Base-by-base conservation (phyloP, 2,113 vertebrate genomes). In the Nesogale talazaci region DNA sequence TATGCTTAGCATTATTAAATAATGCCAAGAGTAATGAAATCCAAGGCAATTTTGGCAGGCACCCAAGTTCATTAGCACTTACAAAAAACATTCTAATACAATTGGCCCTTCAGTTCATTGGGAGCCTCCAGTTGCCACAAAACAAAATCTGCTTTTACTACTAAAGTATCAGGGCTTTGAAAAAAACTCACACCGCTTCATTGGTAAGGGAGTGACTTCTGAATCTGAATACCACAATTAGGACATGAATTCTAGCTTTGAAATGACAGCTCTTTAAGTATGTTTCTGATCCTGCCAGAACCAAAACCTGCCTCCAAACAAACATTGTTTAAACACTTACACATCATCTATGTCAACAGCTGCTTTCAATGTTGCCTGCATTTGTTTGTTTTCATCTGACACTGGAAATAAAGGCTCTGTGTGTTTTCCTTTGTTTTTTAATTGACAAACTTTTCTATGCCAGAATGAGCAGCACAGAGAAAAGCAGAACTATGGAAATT, bases 241-340 rank as follows among this genome's bases (percentile, higher is more conserved):
- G 95, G 92, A 83, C 83, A 88, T 0, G 36, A 89, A 90, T 92
- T 75, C 67, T 81, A 86, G 57, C 5, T 84, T 75, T 84, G 80
- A 96, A 95, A 87, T 80, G 90, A 95, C 76, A 95, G 6, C 9
- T 27, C 90, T 96, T 95, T 90, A 92, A 91, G 77, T 94, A 38
- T 89, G 95, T 69, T 38, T 88, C 89, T 97, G 93, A 96, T 94
- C 77, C 75, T 40, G 83, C 88, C 46, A 16, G 36, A 95, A 93
- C 79, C 46, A 78, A 14, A 65, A 19, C 40, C 7, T 34, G 31
- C 38, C 74, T 95, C 90, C 89, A 94, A 92, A 79, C 94, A 97
- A 94, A 67, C 40, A 92, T 88, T 80, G 72, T 92, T 95, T 94
- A 96, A 95, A 95, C 88, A 96, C 83, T 95, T 97, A 77, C 83